Evolutionary conservation across 1,140 invertebrate species (phyloP).

Genomic region (Drosophila repleta): DNA sequence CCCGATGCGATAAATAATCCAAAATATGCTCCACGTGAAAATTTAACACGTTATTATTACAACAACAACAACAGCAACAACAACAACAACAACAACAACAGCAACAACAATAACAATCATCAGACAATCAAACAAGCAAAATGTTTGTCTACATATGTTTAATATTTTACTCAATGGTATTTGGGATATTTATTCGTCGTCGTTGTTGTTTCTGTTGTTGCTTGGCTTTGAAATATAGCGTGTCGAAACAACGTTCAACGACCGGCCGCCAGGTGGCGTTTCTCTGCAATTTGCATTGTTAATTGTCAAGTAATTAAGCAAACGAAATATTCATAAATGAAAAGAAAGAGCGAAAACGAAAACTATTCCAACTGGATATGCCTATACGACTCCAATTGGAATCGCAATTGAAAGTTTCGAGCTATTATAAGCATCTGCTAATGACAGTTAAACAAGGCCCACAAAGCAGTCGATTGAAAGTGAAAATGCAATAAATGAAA

Average conservation of each 20-base stretch:
- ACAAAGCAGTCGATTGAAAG: constrained; percentile 17
- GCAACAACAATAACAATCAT: no score
- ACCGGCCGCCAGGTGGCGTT: constrained; percentile 47
- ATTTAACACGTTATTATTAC: constrained; percentile 63
- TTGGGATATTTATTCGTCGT: constrained; percentile 23
- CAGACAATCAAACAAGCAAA: constrained; percentile 11
- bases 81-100: no score
- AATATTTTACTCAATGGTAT: constrained; percentile 34
- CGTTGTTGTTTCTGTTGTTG: constrained; percentile 24
- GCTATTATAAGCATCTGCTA: constrained; percentile 23
- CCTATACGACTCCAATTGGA: constrained; percentile 9
- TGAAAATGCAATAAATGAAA: constrained; percentile 9
- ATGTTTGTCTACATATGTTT: constrained; percentile 51
- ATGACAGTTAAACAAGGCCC: constrained; percentile 30
- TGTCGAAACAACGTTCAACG: constrained; percentile 40
- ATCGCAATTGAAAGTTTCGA: constrained; percentile 28
- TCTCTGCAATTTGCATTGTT: constrained; percentile 69
- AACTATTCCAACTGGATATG: constrained; percentile 20
- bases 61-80: constrained; percentile 23
- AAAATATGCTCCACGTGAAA: constrained; percentile 49
- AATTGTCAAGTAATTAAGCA: constrained; percentile 54
- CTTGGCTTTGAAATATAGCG: constrained; percentile 26
- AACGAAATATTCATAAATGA: constrained; percentile 42
- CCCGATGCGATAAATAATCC: constrained; percentile 38
- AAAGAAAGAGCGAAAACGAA: not conserved